phyloP scores from a whole-genome alignment of 1,140 invertebrate genomes.

The Neotoxoptera formosana region DNA sequence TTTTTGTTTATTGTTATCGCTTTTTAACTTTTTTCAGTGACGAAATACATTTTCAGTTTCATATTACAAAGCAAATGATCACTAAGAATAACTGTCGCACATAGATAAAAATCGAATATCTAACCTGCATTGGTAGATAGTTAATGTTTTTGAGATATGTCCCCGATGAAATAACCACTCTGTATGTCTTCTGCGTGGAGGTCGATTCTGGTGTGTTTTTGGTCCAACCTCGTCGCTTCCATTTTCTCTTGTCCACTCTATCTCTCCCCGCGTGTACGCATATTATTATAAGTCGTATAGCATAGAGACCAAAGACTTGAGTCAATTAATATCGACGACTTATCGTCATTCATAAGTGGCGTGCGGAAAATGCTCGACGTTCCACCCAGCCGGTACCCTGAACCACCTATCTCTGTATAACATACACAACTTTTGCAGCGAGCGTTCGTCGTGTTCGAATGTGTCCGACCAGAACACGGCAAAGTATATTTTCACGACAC shows the following conservation, averaged over 20 bases:
- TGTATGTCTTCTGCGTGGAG: background rate
- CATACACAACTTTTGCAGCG: background rate
- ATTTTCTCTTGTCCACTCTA: background rate
- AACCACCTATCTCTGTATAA: background rate
- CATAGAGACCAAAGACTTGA: background rate
- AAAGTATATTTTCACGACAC: background rate
- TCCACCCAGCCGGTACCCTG: no score
- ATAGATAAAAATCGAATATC: no score
- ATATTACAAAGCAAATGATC: no score
- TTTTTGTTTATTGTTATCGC: background rate
- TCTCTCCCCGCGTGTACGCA: background rate
- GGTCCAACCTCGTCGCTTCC: background rate
- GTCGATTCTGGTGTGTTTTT: background rate
- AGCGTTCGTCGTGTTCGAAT: background rate
- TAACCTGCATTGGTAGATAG: no score
- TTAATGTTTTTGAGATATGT: no score
- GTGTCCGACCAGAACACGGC: background rate
- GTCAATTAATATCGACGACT: background rate
- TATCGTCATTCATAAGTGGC: background rate
- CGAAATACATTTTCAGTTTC: background rate
- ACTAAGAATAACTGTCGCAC: no score
- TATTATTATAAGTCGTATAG: no score
- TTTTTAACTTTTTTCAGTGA: background rate
- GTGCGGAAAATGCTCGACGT: background rate
- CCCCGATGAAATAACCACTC: background rate